Conservation (phyloP, 2,797 vertebrate genomes). For the Xenentodon cancila region DNA sequence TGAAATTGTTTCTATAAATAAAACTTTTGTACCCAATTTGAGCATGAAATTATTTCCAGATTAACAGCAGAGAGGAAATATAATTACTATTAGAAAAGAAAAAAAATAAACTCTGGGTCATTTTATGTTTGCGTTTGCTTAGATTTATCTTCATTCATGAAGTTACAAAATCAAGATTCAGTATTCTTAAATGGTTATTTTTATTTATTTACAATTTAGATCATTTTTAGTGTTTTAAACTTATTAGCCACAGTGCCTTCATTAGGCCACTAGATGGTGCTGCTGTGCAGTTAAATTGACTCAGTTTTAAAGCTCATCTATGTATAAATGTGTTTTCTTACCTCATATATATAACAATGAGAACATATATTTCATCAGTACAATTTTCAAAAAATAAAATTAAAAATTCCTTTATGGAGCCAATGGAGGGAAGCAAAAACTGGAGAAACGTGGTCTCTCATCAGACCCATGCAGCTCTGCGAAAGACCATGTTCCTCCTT, state of each 20-base stretch:
- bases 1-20: neutral
- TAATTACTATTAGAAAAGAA: too few species aligned
- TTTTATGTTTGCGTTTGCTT: too few species aligned
- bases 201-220: neutral
- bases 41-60: slow-evolving; percentile 1
- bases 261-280: slow-evolving; percentile 23
- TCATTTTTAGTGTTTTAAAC: neutral
- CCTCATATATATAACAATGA: neutral
- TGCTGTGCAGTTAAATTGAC: neutral
- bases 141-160: too few species aligned
- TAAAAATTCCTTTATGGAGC: too few species aligned
- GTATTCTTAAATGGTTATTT: neutral
- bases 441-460: too few species aligned
- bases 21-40: neutral
- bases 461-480: too few species aligned
- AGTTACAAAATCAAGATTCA: too few species aligned
- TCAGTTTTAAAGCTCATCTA: neutral
- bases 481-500: too few species aligned
- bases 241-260: neutral
- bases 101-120: too few species aligned
- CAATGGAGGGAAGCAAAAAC: too few species aligned
- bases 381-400: too few species aligned
- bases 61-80: neutral
- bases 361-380: too few species aligned
- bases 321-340: neutral